Evolutionary conservation across 2,888 invertebrate genomes (phyloP).

Genomic region (Omphaloscelis lunosa): DNA sequence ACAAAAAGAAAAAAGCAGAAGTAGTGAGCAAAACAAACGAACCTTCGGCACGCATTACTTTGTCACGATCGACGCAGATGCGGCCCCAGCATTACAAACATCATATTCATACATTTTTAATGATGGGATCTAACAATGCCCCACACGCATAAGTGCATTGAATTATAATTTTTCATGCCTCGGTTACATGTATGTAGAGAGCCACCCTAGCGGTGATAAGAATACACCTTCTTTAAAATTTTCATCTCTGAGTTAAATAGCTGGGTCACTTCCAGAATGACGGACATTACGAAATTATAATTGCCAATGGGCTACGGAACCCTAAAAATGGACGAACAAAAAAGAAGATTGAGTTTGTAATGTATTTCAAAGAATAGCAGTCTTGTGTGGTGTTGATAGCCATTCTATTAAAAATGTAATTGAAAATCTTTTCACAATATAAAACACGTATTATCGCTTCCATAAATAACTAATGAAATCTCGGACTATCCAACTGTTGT

Average conservation of each 20-base stretch:
- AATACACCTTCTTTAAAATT: too few species aligned
- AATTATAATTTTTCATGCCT: not conserved
- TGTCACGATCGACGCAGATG: too few species aligned
- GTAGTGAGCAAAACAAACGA: too few species aligned
- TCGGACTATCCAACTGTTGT: not conserved
- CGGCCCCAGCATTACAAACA: too few species aligned
- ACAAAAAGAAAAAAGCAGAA: too few species aligned
- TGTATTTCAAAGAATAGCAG: not conserved
- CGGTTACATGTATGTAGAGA: not conserved
- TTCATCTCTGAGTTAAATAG: not conserved
- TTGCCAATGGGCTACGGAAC: not conserved
- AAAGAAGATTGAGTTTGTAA: conserved; percentile 1
- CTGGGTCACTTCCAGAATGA: not conserved
- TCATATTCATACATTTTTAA: too few species aligned
- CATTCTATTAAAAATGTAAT: conserved; percentile 19
- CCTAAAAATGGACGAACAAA: conserved; percentile 5
- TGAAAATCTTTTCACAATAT: not conserved
- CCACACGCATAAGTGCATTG: not conserved
- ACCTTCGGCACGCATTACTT: too few species aligned
- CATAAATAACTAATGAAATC: not conserved
- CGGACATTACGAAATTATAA: not conserved
- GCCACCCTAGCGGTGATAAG: not conserved
- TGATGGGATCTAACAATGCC: too few species aligned
- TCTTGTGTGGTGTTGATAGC: not conserved
- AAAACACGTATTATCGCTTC: not conserved